A percentile compares a stretch with the other conserved stretches of the same genome.
phyloP scores from a whole-genome alignment of 1,140 invertebrate species.

The Eueides isabella region DNA sequence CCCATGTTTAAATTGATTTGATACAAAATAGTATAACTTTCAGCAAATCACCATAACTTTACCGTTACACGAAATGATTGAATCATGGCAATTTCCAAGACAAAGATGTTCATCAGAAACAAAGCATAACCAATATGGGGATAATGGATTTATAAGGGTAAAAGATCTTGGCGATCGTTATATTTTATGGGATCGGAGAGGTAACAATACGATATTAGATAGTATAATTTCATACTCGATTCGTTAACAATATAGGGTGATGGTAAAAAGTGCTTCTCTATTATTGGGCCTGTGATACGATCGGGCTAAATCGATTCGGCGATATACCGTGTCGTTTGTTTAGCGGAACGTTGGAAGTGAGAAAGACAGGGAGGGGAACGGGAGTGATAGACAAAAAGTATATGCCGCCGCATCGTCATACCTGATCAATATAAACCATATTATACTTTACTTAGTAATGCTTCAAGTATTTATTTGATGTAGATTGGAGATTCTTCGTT shows the following conservation, averaged over 20 bases:
- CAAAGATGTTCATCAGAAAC: constrained; percentile 78
- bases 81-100: constrained; percentile 62
- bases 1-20: constrained; percentile 39
- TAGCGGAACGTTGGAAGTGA: constrained; percentile 64
- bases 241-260: constrained; percentile 68
- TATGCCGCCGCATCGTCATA: constrained; percentile 56
- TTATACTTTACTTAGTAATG: constrained; percentile 60
- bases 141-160: constrained; percentile 70
- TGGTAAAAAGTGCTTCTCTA: constrained; percentile 72
- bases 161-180: constrained; percentile 50
- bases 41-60: constrained; percentile 56
- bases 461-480: constrained; percentile 53
- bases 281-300: constrained; percentile 71
- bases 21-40: constrained; percentile 57
- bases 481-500: constrained; percentile 39
- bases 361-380: constrained; percentile 27
- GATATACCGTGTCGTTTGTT: constrained; percentile 76
- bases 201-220: constrained; percentile 63
- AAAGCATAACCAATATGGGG: constrained; percentile 72
- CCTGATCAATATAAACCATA: constrained; percentile 48
- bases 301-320: constrained; percentile 71
- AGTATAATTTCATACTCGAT: constrained; percentile 77
- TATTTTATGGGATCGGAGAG: constrained; percentile 58
- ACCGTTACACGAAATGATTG: constrained; percentile 59
- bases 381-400: constrained; percentile 44